These are phyloP conservation scores for Esox masquinongy DNA, from an alignment of 2,797 vertebrate species.

Conservation along the genomic window DNA sequence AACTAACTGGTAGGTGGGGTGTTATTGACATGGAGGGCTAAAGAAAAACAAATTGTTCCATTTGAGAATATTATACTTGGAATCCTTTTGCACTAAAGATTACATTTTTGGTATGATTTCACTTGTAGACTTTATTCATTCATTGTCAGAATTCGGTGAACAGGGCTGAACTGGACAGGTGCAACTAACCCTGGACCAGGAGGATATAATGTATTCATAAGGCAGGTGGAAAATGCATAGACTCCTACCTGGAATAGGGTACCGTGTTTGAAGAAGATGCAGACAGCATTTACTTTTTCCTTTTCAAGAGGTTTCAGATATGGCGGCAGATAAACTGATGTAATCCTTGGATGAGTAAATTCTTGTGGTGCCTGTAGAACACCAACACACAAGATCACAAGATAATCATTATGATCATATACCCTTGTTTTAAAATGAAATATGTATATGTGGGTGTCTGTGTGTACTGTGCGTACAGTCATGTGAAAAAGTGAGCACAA, in stretches of 20 bases:
- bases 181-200: too few species aligned
- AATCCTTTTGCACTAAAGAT: too few species aligned
- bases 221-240: background rate
- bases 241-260: conserved; percentile 59
- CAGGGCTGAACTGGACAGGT: too few species aligned
- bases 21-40: too few species aligned
- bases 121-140: too few species aligned
- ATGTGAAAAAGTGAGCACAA: too few species aligned
- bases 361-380: conserved; percentile 32
- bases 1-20: too few species aligned
- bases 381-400: conserved; percentile 13
- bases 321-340: conserved; percentile 59
- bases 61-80: too few species aligned
- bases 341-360: background rate
- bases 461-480: too few species aligned
- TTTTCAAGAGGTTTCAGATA: conserved; percentile 43
- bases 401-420: background rate
- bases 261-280: conserved; percentile 60
- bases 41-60: too few species aligned
- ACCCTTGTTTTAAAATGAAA: background rate
- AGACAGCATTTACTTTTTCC: conserved; percentile 52
- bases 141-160: too few species aligned
- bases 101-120: too few species aligned
- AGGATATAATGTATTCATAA: background rate
- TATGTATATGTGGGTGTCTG: background rate